Base-by-base conservation (phyloP, 2,797 vertebrate species). In the Furcifer pardalis region DNA sequence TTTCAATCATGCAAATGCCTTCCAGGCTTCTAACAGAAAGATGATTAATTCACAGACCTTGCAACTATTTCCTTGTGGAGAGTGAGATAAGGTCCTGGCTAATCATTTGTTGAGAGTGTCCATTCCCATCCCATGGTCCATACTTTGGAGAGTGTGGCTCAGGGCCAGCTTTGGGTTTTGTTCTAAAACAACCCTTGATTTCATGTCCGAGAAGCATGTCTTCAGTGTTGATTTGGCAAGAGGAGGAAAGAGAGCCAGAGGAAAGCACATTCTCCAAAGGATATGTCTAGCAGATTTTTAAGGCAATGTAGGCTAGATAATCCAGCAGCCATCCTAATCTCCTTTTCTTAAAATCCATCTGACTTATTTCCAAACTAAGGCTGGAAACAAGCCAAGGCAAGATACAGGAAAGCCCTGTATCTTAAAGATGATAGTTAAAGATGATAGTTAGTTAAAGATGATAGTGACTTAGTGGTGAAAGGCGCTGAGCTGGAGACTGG, bases 41-140 rank as follows among this genome's bases (percentile, higher is more conserved):
- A 94, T 97, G 96, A 97, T 97, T 97, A 96, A 97, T 97, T 95
- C 95, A 84, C 72, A 93, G 94, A 94, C 91, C 96, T 96, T 87
- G 5, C 87, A 96, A 96, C 95, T 95, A 96, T 96, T 95, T 97
- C 96, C 96, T 96, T 94, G 91, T 88, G 72, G 65, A 77, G 73
- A 71, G 66, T 77, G 69, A 69, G 69, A 79, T 80, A 71, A 84
- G 60, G 78, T 84, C 30, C 73, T 35, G 19, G 65, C 60, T 81
- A 81, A 84, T 81, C 65, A 78, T 80, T 80, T 81, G 82, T 72
- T 84, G 82, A 81, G 77, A 77, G 82, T 56, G 2, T 71, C 56
- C 77, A 32, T 86, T 86, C 42, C 35, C 84, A 86, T 86, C 65
- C 82, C 63, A 32, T 82, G 35, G 74, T 77, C 65, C 56, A 27